Percentiles rank a stretch among this genome's conserved stretches.
Evolutionary conservation across 2,113 vertebrate genomes (phyloP).

Genomic region (Cebus imitator): DNA sequence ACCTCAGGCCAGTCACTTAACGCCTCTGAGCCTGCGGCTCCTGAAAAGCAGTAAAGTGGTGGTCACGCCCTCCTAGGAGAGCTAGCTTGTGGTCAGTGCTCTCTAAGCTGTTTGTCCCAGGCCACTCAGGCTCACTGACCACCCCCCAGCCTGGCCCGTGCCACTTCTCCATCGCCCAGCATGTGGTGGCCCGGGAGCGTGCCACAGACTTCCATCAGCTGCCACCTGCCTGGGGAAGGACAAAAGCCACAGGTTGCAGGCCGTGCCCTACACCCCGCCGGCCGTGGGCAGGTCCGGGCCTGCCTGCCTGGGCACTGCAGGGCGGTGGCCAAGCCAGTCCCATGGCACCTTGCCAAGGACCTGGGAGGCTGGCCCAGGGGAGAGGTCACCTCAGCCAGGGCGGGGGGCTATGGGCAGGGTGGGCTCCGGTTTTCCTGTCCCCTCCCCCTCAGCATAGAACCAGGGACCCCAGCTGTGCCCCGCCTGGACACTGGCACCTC

Average conservation of each 20-base stretch:
- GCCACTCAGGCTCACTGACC: accelerated
- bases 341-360: neutral
- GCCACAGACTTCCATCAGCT: neutral
- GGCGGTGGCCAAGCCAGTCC: neutral
- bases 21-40: neutral
- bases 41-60: accelerated
- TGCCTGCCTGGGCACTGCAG: constrained; percentile 70
- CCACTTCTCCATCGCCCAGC: neutral
- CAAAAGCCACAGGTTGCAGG: constrained; percentile 47
- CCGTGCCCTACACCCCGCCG: neutral
- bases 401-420: neutral
- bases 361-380: neutral
- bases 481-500: neutral
- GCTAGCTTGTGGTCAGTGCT: neutral
- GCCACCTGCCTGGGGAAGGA: constrained; percentile 40
- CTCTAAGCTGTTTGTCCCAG: neutral
- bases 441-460: accelerated
- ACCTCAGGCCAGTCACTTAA: neutral
- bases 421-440: neutral
- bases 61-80: neutral
- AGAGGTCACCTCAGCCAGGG: neutral
- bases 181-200: neutral
- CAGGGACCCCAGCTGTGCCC: neutral
- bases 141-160: accelerated
- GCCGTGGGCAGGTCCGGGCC: constrained; percentile 84